These are phyloP conservation scores for Sinocyclocheilus anophthalmus DNA, from an alignment of 2,113 vertebrate species.

Conservation along the genomic window DNA sequence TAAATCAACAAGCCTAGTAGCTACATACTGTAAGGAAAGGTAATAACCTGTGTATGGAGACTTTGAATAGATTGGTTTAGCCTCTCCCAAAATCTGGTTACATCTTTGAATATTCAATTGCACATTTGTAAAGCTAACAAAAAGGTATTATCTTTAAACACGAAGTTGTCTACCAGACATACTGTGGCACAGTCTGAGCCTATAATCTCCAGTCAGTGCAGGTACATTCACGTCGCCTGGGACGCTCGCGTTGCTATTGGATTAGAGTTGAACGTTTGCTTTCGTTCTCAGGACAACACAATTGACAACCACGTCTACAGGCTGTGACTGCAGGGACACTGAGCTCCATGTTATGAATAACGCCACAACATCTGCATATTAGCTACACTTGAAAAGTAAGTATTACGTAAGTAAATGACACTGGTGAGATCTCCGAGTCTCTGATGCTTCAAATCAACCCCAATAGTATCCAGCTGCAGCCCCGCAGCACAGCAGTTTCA, in stretches of 20 bases:
- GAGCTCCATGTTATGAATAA: background rate
- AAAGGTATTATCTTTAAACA: background rate
- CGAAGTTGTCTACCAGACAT: background rate
- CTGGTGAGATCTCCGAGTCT: background rate
- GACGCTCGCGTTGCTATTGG: background rate
- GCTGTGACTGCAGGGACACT: background rate
- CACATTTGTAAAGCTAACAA: background rate
- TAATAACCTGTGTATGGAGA: background rate
- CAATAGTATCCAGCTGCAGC: too few species aligned
- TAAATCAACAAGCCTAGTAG: background rate
- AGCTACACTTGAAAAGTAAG: conserved; percentile 8
- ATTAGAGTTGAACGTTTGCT: background rate
- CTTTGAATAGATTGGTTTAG: background rate
- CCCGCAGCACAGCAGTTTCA: too few species aligned
- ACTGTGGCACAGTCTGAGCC: background rate
- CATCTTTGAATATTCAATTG: background rate
- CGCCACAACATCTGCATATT: background rate
- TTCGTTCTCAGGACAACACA: conserved; percentile 15
- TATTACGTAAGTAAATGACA: conserved; percentile 18
- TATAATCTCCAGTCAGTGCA: background rate
- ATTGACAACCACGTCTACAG: conserved; percentile 12
- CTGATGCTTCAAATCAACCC: background rate
- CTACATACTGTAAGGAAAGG: background rate
- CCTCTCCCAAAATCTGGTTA: background rate
- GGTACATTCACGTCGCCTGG: background rate